Evolutionary conservation across 2,113 vertebrate genomes (phyloP).

Genomic region (Aix galericulata): DNA sequence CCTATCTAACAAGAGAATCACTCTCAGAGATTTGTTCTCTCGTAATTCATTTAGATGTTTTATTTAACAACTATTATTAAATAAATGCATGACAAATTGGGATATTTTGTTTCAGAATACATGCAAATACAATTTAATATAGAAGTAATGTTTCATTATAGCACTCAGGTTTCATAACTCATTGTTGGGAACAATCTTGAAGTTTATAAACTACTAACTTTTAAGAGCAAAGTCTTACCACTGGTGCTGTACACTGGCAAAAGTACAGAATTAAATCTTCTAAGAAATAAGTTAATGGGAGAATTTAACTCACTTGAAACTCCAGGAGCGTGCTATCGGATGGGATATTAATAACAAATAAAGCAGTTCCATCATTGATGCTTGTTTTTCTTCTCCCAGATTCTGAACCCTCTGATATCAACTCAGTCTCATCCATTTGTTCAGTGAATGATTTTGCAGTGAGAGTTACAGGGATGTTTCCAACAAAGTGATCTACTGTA

Average conservation of each 20-base stretch:
- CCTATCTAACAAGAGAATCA: background rate
- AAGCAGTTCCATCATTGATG: slow-evolving; percentile 76
- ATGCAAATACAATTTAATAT: background rate
- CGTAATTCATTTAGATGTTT: background rate
- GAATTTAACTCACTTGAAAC: slow-evolving; percentile 77
- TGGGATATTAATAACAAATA: slow-evolving; percentile 83
- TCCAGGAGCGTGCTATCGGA: slow-evolving; percentile 40
- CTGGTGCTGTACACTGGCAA: background rate
- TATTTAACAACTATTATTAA: background rate
- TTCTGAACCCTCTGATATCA: background rate
- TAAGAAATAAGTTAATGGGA: background rate
- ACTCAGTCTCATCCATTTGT: background rate
- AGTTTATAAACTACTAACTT: background rate
- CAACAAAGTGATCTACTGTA: slow-evolving; percentile 71
- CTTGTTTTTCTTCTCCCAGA: slow-evolving; percentile 26
- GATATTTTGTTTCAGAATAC: background rate
- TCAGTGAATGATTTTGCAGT: slow-evolving; percentile 13
- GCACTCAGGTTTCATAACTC: background rate
- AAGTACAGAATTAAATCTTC: slow-evolving; percentile 10
- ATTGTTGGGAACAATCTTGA: background rate
- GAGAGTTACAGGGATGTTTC: slow-evolving; percentile 70
- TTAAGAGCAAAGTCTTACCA: background rate
- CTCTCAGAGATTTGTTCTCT: background rate
- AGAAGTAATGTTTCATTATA: background rate
- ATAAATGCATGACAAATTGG: background rate